Conservation (phyloP, 2,797 vertebrate genomes). For the Triplophysa yarkandensis region DNA sequence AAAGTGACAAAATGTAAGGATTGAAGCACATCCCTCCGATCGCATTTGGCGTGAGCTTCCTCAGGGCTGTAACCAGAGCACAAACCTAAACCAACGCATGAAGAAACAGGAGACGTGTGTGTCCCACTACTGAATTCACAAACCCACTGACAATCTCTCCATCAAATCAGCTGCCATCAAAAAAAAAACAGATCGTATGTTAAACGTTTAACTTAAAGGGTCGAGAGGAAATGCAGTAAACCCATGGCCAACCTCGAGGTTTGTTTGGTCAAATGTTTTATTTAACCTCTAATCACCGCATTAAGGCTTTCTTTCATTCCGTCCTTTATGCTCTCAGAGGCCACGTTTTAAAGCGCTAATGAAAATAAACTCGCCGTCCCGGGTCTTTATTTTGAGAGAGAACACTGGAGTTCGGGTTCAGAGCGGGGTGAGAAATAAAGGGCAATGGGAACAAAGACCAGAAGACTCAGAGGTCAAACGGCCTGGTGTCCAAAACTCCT, state of each 20-base stretch:
- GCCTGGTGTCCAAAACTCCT: slow-evolving; percentile 76
- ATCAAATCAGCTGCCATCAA: slow-evolving; percentile 16
- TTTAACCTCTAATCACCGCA: slow-evolving; percentile 70
- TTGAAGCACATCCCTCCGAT: not conserved
- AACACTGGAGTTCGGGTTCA: slow-evolving; percentile 70
- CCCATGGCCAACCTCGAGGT: slow-evolving; percentile 63
- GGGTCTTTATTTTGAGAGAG: slow-evolving; percentile 71
- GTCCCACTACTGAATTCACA: slow-evolving; percentile 15
- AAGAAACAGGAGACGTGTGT: slow-evolving; percentile 29
- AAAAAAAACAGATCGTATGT: slow-evolving; percentile 13
- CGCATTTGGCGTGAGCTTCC: slow-evolving; percentile 36
- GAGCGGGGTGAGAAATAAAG: slow-evolving; percentile 72
- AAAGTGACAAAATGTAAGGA: not conserved
- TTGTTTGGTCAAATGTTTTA: slow-evolving; percentile 69
- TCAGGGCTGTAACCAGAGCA: slow-evolving; percentile 23
- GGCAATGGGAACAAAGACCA: slow-evolving; percentile 76
- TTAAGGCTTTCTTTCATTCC: slow-evolving; percentile 70
- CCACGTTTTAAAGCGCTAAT: slow-evolving; percentile 74
- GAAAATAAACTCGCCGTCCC: slow-evolving; percentile 74
- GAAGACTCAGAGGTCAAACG: slow-evolving; percentile 74
- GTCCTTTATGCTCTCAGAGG: slow-evolving; percentile 65
- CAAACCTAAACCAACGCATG: slow-evolving; percentile 18
- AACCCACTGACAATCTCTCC: slow-evolving; percentile 16
- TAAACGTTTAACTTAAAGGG: slow-evolving; percentile 27
- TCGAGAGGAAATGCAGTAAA: slow-evolving; percentile 65